phyloP scores from a whole-genome alignment of 2,113 vertebrate species.

The Bos indicus region DNA sequence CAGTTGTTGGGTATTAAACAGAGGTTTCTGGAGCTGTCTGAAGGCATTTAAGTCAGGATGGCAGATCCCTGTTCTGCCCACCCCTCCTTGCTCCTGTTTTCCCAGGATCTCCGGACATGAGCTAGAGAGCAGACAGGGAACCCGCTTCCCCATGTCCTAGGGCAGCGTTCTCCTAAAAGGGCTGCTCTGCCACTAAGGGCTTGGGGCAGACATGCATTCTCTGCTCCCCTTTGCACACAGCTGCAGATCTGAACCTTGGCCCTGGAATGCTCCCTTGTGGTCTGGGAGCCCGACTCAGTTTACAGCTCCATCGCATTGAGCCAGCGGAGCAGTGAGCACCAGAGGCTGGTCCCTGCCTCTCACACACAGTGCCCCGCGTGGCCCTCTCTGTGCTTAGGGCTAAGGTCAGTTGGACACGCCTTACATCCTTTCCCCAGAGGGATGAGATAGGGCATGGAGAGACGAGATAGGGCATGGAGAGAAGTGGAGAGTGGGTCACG shows the following conservation, averaged over 20 bases:
- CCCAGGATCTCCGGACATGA: not conserved
- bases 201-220: not conserved
- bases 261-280: not conserved
- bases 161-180: rapidly evolving
- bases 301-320: rapidly evolving
- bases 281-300: not conserved
- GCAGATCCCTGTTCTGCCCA: rapidly evolving
- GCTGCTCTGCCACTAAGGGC: not conserved
- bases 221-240: not conserved
- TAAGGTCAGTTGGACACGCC: rapidly evolving
- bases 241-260: not conserved
- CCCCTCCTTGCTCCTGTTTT: not conserved
- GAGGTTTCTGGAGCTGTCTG: not conserved
- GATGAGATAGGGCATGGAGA: not conserved
- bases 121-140: too few species aligned
- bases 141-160: rapidly evolving
- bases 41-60: rapidly evolving
- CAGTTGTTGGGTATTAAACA: rapidly evolving
- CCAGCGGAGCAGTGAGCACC: rapidly evolving
- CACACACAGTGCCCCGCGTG: rapidly evolving
- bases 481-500: rapidly evolving
- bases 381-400: not conserved
- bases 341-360: not conserved
- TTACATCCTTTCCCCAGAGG: rapidly evolving
- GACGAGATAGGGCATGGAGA: not conserved